Evolutionary conservation across 2,888 invertebrate species (phyloP).

Genomic region (Trissolcus brochymenae): DNA sequence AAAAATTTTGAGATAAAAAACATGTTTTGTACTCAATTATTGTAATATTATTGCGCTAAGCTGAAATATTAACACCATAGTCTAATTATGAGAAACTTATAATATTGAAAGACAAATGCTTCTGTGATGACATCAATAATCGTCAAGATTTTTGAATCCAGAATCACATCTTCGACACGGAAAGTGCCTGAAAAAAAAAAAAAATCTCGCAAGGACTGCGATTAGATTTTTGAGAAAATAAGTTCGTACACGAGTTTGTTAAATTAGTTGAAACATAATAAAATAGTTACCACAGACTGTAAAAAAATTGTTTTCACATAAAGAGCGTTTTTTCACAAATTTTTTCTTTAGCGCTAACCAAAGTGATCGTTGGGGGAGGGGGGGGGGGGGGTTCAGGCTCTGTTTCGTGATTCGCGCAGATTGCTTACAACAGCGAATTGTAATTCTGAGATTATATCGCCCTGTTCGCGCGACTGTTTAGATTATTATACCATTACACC

Average conservation of each 20-base stretch:
- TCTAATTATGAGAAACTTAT: constrained; percentile 68
- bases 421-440: constrained; percentile 23
- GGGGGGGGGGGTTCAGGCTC: constrained; percentile 35
- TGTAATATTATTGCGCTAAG: constrained; percentile 74
- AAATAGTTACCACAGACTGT: constrained; percentile 2
- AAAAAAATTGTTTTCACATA: constrained; percentile 3
- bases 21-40: constrained; percentile 74
- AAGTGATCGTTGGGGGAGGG: not conserved
- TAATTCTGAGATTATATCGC: constrained; percentile 17
- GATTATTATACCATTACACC: constrained; percentile 21
- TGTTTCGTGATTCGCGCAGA: constrained; percentile 43
- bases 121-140: constrained; percentile 75
- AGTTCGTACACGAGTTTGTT: constrained; percentile 22
- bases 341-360: constrained; percentile 1
- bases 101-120: constrained; percentile 65
- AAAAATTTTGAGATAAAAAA: constrained; percentile 61
- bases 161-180: constrained; percentile 57
- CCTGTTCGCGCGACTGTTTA: constrained; percentile 23
- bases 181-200: constrained; percentile 58
- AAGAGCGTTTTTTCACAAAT: not conserved
- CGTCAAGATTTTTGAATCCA: constrained; percentile 68
- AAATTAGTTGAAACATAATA: constrained; percentile 13
- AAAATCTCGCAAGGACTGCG: constrained; percentile 17
- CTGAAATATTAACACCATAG: constrained; percentile 68
- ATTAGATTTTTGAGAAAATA: constrained; percentile 23